These are phyloP conservation scores for Hippoglossus stenolepis DNA, from an alignment of 2,113 vertebrate genomes.

Conservation along the genomic window DNA sequence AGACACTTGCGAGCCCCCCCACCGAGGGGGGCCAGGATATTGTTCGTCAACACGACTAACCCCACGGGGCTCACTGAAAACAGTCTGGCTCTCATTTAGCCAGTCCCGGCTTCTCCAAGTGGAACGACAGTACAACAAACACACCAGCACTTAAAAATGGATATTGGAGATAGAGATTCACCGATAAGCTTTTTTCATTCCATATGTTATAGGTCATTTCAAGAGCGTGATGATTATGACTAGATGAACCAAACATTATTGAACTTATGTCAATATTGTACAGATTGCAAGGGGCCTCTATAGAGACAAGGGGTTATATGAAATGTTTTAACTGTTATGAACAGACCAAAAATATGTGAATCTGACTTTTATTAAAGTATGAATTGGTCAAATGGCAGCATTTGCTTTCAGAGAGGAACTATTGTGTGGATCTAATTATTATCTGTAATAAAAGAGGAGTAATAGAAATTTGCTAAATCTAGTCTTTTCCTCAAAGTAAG, in stretches of 20 bases:
- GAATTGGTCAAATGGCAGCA: conserved; percentile 12
- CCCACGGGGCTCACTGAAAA: conserved; percentile 66
- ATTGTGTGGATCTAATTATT: background rate
- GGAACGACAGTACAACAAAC: conserved; percentile 50
- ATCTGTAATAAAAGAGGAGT: background rate
- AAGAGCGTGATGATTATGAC: background rate
- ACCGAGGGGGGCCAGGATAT: conserved; percentile 65
- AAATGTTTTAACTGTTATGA: background rate
- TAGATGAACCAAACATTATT: conserved; percentile 5
- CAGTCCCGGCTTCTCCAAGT: conserved; percentile 29
- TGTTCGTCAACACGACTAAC: conserved; percentile 73
- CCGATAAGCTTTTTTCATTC: conserved; percentile 2
- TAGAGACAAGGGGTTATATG: background rate
- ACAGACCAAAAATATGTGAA: background rate
- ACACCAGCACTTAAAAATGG: conserved; percentile 42
- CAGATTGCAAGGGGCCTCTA: background rate
- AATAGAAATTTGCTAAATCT: background rate
- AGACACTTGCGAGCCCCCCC: conserved; percentile 65
- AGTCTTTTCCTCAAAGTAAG: background rate
- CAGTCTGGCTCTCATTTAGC: conserved; percentile 61
- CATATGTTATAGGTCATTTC: background rate
- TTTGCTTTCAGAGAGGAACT: background rate
- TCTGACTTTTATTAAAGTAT: background rate
- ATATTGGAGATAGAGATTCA: conserved; percentile 22
- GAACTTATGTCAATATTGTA: background rate